Conservation (phyloP, 2,797 vertebrate species). For the Syngnathus acus region DNA sequence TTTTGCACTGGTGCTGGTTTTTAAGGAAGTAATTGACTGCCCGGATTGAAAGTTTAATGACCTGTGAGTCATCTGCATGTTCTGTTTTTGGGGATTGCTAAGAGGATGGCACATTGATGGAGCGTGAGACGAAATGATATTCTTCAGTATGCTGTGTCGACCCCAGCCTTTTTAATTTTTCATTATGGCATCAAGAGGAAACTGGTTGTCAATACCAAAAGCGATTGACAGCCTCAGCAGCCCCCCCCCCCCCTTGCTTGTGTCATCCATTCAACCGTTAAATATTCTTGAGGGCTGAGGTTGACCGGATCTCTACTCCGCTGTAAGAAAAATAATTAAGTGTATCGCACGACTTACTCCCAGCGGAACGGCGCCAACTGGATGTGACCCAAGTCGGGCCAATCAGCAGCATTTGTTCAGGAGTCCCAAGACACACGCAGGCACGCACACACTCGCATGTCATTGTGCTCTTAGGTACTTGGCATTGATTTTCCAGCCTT, state of each 20-base stretch:
- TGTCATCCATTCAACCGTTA: not conserved
- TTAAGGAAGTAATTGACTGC: too few relatives aligned
- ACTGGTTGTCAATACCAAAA: not conserved
- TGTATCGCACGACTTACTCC: not conserved
- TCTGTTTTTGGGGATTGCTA: too few relatives aligned
- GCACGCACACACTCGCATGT: not conserved
- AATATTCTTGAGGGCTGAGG: not conserved
- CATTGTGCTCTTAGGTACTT: not conserved
- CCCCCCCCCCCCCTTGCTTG: not conserved
- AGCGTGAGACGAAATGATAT: too few relatives aligned
- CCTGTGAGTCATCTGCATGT: too few relatives aligned
- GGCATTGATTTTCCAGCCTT: not conserved
- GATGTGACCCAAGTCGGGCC: conserved; percentile 2
- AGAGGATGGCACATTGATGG: too few relatives aligned
- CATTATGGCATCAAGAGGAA: not conserved
- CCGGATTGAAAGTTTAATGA: too few relatives aligned
- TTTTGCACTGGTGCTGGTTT: too few relatives aligned
- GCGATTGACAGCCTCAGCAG: not conserved
- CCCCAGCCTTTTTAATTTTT: too few relatives aligned
- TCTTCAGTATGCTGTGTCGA: too few relatives aligned
- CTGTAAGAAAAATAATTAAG: conserved; percentile 1
- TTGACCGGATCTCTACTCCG: not conserved
- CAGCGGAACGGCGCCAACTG: not conserved
- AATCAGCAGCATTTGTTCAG: conserved; percentile 7
- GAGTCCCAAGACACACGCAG: conserved; percentile 2